Base-by-base conservation (phyloP, 1,140 invertebrate genomes). In the Chironomus striatipennis region DNA sequence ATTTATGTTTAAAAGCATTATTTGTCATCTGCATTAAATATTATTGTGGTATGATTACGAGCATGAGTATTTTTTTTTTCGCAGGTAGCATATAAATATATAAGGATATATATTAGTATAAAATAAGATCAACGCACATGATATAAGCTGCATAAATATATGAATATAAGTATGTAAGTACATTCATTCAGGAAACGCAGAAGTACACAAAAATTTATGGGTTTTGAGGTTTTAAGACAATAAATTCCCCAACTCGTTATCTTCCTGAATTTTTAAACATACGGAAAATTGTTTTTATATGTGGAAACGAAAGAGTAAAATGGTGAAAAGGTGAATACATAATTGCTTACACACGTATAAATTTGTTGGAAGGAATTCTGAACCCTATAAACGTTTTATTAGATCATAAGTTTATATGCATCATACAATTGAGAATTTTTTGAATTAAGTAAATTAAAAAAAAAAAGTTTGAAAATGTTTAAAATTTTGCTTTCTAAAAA, bases 191-290 rank as follows among this genome's bases (percentile, higher is more conserved):
- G 20, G 24, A 34, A 70, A 70, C 65, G 20, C 65, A 70, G 9
- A 70, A 70, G 65, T 21, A 70, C n/a, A 18, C 20, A 9, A 9
- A 70, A 18, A 70, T 20, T 70, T 70, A 20, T 20, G 17, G 17
- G 65, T 21, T 21, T 18, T 70, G 65, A 70, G 65, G 65, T 70
- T 70, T 70, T 70, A 70, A 70, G 65, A 70, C 65, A 70, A 70
- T 70, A 70, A 70, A 70, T 70, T 70, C 20, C 18, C 47, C 47
- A 57, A 12, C 47, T 57, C 47, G 47, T 57, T 57, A 57, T 57
- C 47, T 57, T 57, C 47, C 12, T 57, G 47, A 57, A 57, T 57
- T 57, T 57, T 57, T 57, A 57, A 57, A 57, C 47, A 57, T n/a
- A 57, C 47, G 12, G 47, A 57, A 34, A 34, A 57, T 57, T 57